Conservation (phyloP, 2,113 vertebrate genomes). For the Aegotheles bennettii region DNA sequence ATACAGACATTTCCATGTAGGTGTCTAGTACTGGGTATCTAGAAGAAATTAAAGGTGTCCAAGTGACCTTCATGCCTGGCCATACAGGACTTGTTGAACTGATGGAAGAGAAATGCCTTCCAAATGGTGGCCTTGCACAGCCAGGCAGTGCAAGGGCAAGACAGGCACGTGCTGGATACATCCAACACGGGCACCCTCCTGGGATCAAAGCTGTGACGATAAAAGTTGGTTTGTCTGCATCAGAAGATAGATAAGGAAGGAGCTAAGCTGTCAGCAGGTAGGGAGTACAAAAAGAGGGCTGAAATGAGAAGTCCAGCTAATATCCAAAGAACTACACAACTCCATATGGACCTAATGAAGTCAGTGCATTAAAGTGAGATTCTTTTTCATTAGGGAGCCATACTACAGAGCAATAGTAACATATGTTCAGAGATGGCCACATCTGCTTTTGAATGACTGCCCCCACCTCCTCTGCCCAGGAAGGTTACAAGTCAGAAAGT, state of each 20-base stretch:
- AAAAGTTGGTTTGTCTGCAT: background rate
- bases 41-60: background rate
- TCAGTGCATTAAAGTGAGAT: conserved; percentile 24
- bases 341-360: conserved; percentile 62
- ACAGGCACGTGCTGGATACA: background rate
- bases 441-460: conserved; percentile 47
- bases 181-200: background rate
- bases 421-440: conserved; percentile 52
- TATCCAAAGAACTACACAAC: background rate
- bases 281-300: background rate
- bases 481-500: conserved; percentile 51
- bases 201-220: background rate
- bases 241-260: conserved; percentile 1
- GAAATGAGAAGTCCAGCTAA: conserved; percentile 27
- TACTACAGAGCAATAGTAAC: background rate
- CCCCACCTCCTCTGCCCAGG: background rate
- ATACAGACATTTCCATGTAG: background rate
- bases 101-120: background rate
- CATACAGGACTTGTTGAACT: background rate
- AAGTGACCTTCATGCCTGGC: background rate
- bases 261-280: background rate
- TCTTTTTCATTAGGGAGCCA: conserved; percentile 61
- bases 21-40: background rate
- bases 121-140: background rate
- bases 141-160: background rate